Evolutionary conservation across 1,140 invertebrate species (phyloP).

Genomic region (Calycopis cecrops): DNA sequence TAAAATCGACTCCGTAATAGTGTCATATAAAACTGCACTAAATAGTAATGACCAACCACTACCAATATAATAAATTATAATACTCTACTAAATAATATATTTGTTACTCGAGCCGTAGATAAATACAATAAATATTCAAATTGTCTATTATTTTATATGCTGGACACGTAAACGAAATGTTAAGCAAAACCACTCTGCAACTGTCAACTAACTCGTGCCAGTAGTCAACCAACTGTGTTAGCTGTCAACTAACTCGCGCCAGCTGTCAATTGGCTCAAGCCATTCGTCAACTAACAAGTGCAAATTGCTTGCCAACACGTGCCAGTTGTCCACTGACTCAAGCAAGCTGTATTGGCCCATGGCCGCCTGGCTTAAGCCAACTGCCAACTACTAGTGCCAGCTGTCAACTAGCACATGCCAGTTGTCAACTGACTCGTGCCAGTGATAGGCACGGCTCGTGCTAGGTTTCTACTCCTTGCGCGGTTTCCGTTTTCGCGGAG

Average conservation of each 20-base stretch:
- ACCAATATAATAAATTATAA: too few species aligned
- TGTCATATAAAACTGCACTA: too few species aligned
- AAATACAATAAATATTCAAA: neutral
- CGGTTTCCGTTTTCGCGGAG: constrained; percentile 73
- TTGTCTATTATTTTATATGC: neutral
- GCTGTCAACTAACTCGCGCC: neutral
- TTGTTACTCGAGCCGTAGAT: neutral
- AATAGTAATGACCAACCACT: too few species aligned
- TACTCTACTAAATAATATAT: neutral
- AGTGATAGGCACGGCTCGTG: constrained; percentile 1
- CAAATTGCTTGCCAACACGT: neutral
- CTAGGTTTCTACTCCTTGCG: constrained; percentile 67
- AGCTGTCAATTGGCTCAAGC: neutral
- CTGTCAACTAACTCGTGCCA: neutral
- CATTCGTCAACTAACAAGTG: neutral
- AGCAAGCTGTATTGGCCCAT: neutral
- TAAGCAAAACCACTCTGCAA: neutral
- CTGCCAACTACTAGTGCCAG: neutral
- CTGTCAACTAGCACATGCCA: neutral
- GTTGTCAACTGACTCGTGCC: neutral
- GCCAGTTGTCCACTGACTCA: neutral
- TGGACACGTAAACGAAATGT: neutral
- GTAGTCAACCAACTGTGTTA: too few species aligned
- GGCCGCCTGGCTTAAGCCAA: neutral
- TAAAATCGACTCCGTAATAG: too few species aligned